Percentiles rank a stretch among this genome's conserved stretches.
phyloP scores from a whole-genome alignment of 2,113 vertebrate genomes.

The Gnathonemus echidnorhynchus region DNA sequence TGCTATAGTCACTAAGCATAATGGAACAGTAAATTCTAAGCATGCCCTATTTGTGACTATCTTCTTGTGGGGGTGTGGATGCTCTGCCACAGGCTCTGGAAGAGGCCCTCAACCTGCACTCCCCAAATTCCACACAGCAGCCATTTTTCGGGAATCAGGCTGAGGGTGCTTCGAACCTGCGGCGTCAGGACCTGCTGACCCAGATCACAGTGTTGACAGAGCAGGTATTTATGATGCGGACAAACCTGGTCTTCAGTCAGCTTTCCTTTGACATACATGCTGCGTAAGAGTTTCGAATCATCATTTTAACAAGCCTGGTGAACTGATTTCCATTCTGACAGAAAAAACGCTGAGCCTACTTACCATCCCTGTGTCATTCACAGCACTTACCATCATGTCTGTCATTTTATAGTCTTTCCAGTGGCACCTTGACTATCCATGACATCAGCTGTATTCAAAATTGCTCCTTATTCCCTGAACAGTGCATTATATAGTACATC shows the following conservation, averaged over 20 bases:
- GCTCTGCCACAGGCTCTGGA: slow-evolving; percentile 72
- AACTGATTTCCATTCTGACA: neutral
- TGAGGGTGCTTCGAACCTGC: slow-evolving; percentile 60
- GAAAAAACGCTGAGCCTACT: neutral
- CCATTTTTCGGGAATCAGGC: slow-evolving; percentile 57
- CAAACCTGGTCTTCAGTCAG: neutral
- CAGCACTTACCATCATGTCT: neutral
- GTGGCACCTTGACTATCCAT: neutral
- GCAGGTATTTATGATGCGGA: slow-evolving; percentile 58
- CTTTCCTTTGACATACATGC: neutral
- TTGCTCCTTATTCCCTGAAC: neutral
- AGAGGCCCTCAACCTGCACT: slow-evolving; percentile 80
- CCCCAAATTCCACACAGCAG: slow-evolving; percentile 64
- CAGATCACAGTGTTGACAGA: slow-evolving; percentile 83
- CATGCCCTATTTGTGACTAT: neutral
- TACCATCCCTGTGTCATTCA: neutral
- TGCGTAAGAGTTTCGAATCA: neutral
- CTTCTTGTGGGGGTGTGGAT: neutral
- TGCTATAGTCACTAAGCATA: neutral
- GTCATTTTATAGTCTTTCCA: neutral
- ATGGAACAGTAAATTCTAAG: neutral
- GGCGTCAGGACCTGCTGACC: slow-evolving; percentile 82
- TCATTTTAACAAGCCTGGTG: neutral
- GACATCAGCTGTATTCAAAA: neutral
- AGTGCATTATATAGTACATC: neutral